phyloP scores from a whole-genome alignment of 2,113 vertebrate genomes.

The Odocoileus virginianus region DNA sequence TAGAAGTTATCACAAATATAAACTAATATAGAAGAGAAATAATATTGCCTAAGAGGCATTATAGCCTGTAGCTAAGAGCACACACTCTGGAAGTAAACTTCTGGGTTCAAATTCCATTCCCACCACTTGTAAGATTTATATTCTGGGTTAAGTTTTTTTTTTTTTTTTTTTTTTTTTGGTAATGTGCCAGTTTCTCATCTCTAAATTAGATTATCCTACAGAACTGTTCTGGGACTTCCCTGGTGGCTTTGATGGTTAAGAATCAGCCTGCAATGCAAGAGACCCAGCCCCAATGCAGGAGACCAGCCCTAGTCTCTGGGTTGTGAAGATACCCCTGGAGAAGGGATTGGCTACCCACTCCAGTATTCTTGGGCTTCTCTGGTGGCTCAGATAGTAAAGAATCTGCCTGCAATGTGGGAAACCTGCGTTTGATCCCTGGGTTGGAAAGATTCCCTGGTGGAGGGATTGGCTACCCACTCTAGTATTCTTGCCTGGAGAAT shows the following conservation, averaged over 20 bases:
- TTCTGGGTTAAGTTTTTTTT: background rate
- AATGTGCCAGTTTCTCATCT: background rate
- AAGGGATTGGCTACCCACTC: background rate
- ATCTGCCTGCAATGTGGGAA: background rate
- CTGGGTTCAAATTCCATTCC: background rate
- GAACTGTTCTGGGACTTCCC: background rate
- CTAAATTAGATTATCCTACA: background rate
- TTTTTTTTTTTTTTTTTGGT: background rate
- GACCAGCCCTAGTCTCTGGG: background rate
- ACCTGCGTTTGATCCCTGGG: background rate
- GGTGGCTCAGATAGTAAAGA: background rate
- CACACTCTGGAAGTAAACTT: background rate
- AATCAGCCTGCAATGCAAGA: background rate
- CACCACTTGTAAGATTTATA: background rate
- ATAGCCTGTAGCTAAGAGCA: background rate
- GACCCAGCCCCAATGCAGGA: background rate
- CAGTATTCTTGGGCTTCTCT: background rate
- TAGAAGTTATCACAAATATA: background rate
- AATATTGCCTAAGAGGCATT: background rate
- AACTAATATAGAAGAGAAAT: background rate
- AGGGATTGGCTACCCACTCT: background rate
- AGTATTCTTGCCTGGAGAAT: background rate
- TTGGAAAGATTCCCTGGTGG: background rate
- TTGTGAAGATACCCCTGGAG: background rate
- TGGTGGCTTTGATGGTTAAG: background rate